Conservation (phyloP, 2,113 vertebrate species). For the Periophthalmodon schlosseri region DNA sequence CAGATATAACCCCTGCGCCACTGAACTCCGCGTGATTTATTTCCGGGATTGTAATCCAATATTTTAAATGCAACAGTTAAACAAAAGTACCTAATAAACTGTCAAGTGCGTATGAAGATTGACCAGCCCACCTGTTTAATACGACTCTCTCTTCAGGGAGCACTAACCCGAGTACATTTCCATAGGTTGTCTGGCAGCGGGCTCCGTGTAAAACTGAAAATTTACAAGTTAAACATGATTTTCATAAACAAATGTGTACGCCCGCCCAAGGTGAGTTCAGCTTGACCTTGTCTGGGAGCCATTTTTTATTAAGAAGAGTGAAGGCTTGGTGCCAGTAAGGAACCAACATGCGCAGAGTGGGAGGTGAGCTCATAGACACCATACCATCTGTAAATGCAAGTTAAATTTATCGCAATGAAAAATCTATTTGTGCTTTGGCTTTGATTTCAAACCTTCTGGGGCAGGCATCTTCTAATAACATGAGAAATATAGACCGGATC, state of each 20-base stretch:
- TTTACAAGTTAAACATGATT: slow-evolving; percentile 9
- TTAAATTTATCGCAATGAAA: slow-evolving; percentile 7
- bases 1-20: not conserved
- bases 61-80: not conserved
- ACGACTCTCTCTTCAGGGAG: not conserved
- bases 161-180: not conserved
- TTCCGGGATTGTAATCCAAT: not conserved
- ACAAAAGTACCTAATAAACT: not conserved
- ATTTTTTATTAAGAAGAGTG: not conserved
- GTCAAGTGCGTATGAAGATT: not conserved
- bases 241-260: slow-evolving; percentile 9
- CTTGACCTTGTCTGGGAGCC: slow-evolving; percentile 1
- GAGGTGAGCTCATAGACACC: not conserved
- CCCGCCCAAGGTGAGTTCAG: not conserved
- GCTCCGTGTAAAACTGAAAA: not conserved
- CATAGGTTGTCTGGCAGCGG: not conserved
- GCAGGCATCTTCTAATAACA: not conserved
- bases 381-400: not conserved
- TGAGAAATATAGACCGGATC: not conserved
- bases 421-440: slow-evolving; percentile 4
- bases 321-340: not conserved
- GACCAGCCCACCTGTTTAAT: not conserved
- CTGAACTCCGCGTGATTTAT: not conserved
- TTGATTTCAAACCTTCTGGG: not conserved
- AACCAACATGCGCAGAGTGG: not conserved